A percentile compares a stretch with the other conserved stretches of the same genome.
phyloP scores from a whole-genome alignment of 2,888 invertebrate species.

The Thymelicus sylvestris region DNA sequence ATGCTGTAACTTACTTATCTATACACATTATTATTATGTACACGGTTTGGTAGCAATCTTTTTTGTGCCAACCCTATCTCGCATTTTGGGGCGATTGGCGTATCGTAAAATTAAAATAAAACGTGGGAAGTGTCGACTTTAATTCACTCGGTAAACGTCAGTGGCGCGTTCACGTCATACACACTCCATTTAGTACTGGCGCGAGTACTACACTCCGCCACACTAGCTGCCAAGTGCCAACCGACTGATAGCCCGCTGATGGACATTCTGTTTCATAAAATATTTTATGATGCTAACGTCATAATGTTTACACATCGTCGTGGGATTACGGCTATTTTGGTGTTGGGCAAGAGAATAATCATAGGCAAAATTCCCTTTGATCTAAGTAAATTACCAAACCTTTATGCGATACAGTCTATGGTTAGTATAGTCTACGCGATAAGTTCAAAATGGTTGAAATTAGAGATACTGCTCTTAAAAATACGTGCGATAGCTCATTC shows the following conservation, averaged over 20 bases:
- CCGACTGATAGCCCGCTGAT: conserved; percentile 14
- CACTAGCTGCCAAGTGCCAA: conserved; percentile 15
- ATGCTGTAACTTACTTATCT: no score
- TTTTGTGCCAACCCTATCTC: not conserved
- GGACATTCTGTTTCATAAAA: conserved; percentile 10
- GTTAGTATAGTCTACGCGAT: no score
- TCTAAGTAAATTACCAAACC: not conserved
- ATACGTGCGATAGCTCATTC: no score
- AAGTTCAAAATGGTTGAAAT: no score
- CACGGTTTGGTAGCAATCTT: no score
- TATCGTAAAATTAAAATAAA: conserved; percentile 51
- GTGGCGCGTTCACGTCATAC: not conserved
- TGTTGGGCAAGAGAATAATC: not conserved
- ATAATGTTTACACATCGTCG: conserved; percentile 1
- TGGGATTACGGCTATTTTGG: not conserved
- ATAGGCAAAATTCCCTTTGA: conserved; percentile 5
- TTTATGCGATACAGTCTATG: no score
- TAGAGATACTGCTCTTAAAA: no score
- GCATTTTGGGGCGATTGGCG: conserved; percentile 38
- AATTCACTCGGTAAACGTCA: conserved; percentile 31
- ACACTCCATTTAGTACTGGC: conserved; percentile 10
- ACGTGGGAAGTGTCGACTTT: conserved; percentile 52
- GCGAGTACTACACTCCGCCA: conserved; percentile 15
- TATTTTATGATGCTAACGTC: conserved; percentile 5
- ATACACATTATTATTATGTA: no score